phyloP scores from a whole-genome alignment of 2,797 vertebrate species.

The Lutjanus argentimaculatus region DNA sequence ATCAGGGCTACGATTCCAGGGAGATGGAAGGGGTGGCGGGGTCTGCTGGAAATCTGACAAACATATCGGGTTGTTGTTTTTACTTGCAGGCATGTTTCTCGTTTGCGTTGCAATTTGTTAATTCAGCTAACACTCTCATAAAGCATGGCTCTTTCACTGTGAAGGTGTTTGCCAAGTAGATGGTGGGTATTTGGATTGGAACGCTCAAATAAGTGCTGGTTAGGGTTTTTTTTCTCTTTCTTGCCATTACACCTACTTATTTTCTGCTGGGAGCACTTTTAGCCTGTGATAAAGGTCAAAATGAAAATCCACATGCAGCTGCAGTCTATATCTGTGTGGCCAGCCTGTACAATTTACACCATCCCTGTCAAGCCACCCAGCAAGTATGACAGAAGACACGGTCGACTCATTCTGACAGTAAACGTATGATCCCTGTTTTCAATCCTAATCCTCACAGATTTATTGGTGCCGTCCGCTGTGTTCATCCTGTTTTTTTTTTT shows the following conservation, averaged over 20 bases:
- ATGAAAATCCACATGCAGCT: conserved; percentile 15
- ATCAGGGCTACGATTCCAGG: neutral
- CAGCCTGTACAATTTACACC: conserved; percentile 34
- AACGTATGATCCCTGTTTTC: conserved; percentile 73
- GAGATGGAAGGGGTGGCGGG: conserved; percentile 30
- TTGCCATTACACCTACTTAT: conserved; percentile 44
- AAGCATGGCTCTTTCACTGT: conserved; percentile 56
- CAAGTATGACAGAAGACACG: conserved; percentile 59
- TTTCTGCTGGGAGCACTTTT: conserved; percentile 44
- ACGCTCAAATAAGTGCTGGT: conserved; percentile 8
- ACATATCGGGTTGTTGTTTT: conserved; percentile 59
- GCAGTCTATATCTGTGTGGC: conserved; percentile 34
- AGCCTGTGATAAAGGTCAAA: conserved; percentile 52
- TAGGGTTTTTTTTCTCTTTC: conserved; percentile 11
- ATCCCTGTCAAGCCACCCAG: conserved; percentile 54
- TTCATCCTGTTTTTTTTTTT: conserved; percentile 59
- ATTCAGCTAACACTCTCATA: conserved; percentile 75
- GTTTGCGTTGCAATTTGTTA: conserved; percentile 78
- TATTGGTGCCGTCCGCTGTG: conserved; percentile 67
- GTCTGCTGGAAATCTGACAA: conserved; percentile 68
- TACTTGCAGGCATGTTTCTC: conserved; percentile 61
- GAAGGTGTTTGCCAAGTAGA: conserved; percentile 67
- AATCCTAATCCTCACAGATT: conserved; percentile 74
- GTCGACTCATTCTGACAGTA: conserved; percentile 68
- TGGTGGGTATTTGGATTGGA: conserved; percentile 67